Conservation (phyloP, 2,113 vertebrate genomes). For the Odocoileus virginianus region DNA sequence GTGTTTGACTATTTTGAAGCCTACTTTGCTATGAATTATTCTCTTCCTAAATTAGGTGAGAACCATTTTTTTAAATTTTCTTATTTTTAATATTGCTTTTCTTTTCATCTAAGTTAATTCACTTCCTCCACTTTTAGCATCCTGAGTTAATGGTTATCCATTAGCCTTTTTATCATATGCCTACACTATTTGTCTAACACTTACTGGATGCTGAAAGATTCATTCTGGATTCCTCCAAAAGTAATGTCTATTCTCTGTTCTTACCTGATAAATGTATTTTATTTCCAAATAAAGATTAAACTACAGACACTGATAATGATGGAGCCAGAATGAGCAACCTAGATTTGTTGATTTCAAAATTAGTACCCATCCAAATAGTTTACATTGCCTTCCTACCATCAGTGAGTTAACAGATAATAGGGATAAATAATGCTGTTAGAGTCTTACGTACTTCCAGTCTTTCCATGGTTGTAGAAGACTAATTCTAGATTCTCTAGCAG, state of each 20-base stretch:
- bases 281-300: neutral
- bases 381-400: neutral
- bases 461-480: neutral
- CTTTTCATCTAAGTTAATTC: neutral
- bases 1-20: conserved; percentile 93
- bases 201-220: neutral
- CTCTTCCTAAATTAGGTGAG: conserved; percentile 93
- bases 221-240: neutral
- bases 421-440: neutral
- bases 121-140: neutral
- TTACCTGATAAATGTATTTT: neutral
- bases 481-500: neutral
- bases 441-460: neutral
- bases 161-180: neutral
- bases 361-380: neutral
- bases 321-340: neutral
- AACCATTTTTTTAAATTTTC: conserved; percentile 46
- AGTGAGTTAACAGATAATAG: neutral
- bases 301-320: neutral
- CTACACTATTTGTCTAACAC: neutral
- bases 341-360: neutral
- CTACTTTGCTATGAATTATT: conserved; percentile 91
- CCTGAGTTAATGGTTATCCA: neutral
- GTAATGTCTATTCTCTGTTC: neutral
- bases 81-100: conserved; percentile 28